Evolutionary conservation across 1,140 invertebrate genomes (phyloP), one percentile per base, ranked within the genome.

Genomic region (Zaprionus inermis): DNA sequence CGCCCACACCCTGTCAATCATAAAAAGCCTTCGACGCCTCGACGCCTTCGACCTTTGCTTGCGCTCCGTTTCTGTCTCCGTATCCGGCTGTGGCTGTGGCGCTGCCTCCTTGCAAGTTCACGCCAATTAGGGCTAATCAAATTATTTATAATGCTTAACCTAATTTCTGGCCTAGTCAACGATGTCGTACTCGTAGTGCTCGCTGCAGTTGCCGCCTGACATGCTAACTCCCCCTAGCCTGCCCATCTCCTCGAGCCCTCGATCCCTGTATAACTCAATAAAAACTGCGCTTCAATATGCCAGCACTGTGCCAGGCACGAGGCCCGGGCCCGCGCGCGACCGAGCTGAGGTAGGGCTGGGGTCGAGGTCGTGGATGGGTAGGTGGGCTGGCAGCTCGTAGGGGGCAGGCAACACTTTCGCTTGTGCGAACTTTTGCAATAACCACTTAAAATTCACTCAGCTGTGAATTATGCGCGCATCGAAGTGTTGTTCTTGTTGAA

Each of bases 141-240:
- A 90, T 89, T 89, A 89, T 89, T 89, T 89, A 89, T 89, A 89
- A 90, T 84, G 85, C 84, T 76, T 84, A 89, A 89, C 84, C 84
- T 78, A 89, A 84, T 89, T 89, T 89, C 68, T 89, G 70, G 74
- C 57, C 77, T 75, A 71, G 67, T 79, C 78, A 71, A 71, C 79
- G 76, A 74, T 56, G 55, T 65, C 73, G 69, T 63, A 52, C 55
- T 74, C 51, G 44, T 24, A 41, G 65, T 30, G n/a, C n/a, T 44
- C 56, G 49, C 46, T 65, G 38, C 36, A 56, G 55, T 52, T 24
- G 9, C n/a, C 28, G 5, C 28, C 30, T 11, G 44, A 46, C 44
- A 46, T 18, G 18, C 44, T 16, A 16, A 46, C 0, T n/a, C n/a
- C 14, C n/a, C 18, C 18, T 1, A 14, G n/a, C 24, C 24, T 20